A percentile compares a stretch with the other conserved stretches of the same genome.
Conservation (phyloP, 1,140 invertebrate genomes). For the Drosophila neocordata region DNA sequence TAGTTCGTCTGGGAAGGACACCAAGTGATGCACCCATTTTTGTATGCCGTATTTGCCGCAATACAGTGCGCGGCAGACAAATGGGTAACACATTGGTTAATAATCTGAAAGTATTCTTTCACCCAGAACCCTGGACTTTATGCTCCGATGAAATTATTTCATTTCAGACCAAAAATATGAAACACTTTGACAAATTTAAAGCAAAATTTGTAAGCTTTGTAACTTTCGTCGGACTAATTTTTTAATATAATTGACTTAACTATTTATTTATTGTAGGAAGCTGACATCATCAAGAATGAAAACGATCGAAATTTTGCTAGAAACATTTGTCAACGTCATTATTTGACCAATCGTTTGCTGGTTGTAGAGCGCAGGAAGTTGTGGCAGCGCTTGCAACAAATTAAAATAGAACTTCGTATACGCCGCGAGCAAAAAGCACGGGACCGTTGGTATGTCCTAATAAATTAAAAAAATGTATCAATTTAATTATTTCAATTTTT, state of each 20-base stretch:
- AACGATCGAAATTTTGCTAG: constrained; percentile 19
- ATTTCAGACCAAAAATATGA: constrained; percentile 51
- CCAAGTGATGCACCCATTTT: constrained; percentile 45
- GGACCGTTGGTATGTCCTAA: background rate
- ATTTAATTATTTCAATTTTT: too few relatives aligned
- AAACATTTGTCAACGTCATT: constrained; percentile 29
- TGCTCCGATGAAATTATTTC: constrained; percentile 11
- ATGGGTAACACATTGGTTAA: constrained; percentile 53
- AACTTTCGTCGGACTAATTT: background rate
- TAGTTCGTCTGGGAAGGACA: constrained; percentile 30
- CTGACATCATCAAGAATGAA: background rate
- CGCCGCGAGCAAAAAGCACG: background rate
- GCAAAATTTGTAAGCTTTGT: constrained; percentile 28
- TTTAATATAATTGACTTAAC: too few relatives aligned
- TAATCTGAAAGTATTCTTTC: constrained; percentile 56
- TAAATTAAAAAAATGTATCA: too few relatives aligned
- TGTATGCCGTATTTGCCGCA: constrained; percentile 49
- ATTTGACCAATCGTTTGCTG: background rate
- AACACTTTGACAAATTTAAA: constrained; percentile 40
- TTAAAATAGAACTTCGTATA: constrained; percentile 12
- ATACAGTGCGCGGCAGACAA: constrained; percentile 50
- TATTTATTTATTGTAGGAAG: background rate
- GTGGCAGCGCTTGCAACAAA: background rate
- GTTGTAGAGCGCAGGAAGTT: constrained; percentile 23
- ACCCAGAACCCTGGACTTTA: constrained; percentile 57